phyloP scores from a whole-genome alignment of 2,113 vertebrate genomes.

The Actenoides hombroni region DNA sequence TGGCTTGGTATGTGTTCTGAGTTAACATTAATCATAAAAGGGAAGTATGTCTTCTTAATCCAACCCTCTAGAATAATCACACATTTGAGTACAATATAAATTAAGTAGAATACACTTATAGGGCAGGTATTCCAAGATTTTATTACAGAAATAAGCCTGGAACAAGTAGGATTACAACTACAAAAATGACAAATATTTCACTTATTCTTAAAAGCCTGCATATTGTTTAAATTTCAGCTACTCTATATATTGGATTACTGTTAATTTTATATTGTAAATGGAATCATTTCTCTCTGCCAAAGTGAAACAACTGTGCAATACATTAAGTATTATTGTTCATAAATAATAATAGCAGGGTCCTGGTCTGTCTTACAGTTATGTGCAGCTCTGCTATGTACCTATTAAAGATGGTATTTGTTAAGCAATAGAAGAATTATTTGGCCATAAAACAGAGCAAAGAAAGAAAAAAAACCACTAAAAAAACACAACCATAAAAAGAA shows the following conservation, averaged over 20 bases:
- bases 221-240: neutral
- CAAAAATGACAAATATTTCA: neutral
- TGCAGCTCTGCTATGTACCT: neutral
- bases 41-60: slow-evolving; percentile 17
- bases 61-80: neutral
- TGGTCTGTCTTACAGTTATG: neutral
- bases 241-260: neutral
- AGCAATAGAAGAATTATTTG: neutral
- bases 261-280: neutral
- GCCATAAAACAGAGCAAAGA: neutral
- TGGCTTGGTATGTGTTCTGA: slow-evolving; percentile 9
- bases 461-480: no score
- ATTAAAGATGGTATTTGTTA: neutral
- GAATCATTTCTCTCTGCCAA: neutral
- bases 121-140: neutral
- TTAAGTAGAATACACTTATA: slow-evolving; percentile 1
- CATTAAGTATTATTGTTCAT: neutral
- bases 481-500: neutral
- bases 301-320: neutral
- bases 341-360: neutral
- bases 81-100: slow-evolving; percentile 42
- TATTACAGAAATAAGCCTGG: neutral
- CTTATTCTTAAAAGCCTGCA: neutral
- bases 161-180: neutral
- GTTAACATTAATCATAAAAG: slow-evolving; percentile 41